Conservation (phyloP, 1,140 invertebrate species). For the Diorhabda elongata region DNA sequence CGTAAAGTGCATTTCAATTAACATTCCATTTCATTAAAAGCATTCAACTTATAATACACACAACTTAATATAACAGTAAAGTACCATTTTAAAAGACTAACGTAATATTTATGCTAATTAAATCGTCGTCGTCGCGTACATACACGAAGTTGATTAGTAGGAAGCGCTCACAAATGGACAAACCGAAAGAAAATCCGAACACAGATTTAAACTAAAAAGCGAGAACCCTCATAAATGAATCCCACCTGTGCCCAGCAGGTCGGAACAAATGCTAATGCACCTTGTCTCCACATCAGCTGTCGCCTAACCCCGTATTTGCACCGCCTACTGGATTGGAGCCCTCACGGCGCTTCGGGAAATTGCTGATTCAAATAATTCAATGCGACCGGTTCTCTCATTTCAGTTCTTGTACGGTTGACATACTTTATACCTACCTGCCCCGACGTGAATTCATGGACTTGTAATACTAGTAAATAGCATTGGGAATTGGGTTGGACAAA, state of each 20-base stretch:
- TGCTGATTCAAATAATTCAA: conserved; percentile 2
- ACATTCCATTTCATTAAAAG: too few species aligned
- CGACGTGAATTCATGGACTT: not conserved
- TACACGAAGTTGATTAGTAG: too few species aligned
- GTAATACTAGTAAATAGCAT: not conserved
- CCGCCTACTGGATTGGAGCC: not conserved
- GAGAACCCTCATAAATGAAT: conserved; percentile 26
- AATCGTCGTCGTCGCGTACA: too few species aligned
- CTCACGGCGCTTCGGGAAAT: not conserved
- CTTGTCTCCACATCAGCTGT: conserved; percentile 26
- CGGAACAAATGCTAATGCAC: conserved; percentile 34
- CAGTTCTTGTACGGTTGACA: not conserved
- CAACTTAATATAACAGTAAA: too few species aligned
- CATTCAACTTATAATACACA: too few species aligned
- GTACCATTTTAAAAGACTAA: too few species aligned
- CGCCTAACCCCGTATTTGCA: conserved; percentile 2
- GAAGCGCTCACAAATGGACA: too few species aligned
- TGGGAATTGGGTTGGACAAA: not conserved
- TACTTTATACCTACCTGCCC: conserved; percentile 4
- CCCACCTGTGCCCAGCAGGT: conserved; percentile 39
- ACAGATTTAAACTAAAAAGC: conserved; percentile 26
- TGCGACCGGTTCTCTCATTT: conserved; percentile 6
- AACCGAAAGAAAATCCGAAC: conserved; percentile 28
- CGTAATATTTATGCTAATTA: too few species aligned
- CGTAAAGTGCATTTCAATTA: too few species aligned